A percentile compares a stretch with the other conserved stretches of the same genome.
phyloP scores from a whole-genome alignment of 2,888 invertebrate species.

The Hirtodrosophila alboralis region DNA sequence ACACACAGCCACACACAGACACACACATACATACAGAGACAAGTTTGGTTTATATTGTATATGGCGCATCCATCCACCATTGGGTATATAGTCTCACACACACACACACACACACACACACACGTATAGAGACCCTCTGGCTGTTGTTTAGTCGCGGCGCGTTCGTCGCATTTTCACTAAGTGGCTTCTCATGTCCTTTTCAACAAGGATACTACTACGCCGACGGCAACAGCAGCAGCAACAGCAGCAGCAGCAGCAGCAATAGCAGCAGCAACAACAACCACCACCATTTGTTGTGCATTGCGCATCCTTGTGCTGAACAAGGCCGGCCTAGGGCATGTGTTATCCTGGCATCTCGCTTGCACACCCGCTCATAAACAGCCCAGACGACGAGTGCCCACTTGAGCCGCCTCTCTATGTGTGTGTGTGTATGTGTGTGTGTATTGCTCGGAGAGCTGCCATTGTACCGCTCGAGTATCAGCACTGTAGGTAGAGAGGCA shows the following conservation, averaged over 20 bases:
- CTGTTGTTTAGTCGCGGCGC: slow-evolving; percentile 64
- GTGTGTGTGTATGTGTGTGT: slow-evolving; percentile 21
- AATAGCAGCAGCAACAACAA: slow-evolving; percentile 43
- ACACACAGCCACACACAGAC: slow-evolving; percentile 25
- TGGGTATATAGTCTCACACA: slow-evolving; percentile 58
- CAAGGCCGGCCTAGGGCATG: slow-evolving; percentile 39
- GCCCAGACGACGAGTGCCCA: slow-evolving; percentile 65
- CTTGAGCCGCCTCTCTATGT: slow-evolving; percentile 62
- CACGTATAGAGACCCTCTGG: slow-evolving; percentile 62
- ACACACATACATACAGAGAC: slow-evolving; percentile 16
- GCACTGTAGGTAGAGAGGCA: slow-evolving; percentile 28
- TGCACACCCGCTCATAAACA: slow-evolving; percentile 17
- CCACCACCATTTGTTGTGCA: slow-evolving; percentile 57
- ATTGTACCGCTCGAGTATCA: slow-evolving; percentile 59
- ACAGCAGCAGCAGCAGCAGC: slow-evolving; percentile 21
- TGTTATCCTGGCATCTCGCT: slow-evolving; percentile 47
- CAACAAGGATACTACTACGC: slow-evolving; percentile 70
- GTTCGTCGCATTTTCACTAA: slow-evolving; percentile 77
- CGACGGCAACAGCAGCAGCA: slow-evolving; percentile 11
- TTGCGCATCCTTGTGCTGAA: slow-evolving; percentile 44
- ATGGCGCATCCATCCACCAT: slow-evolving; percentile 73
- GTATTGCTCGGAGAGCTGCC: slow-evolving; percentile 39
- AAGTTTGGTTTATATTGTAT: slow-evolving; percentile 40
- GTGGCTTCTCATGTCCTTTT: slow-evolving; percentile 84
- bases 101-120: slow-evolving; percentile 40